Conservation (phyloP, 2,888 invertebrate genomes). For the Dilophus febrilis region DNA sequence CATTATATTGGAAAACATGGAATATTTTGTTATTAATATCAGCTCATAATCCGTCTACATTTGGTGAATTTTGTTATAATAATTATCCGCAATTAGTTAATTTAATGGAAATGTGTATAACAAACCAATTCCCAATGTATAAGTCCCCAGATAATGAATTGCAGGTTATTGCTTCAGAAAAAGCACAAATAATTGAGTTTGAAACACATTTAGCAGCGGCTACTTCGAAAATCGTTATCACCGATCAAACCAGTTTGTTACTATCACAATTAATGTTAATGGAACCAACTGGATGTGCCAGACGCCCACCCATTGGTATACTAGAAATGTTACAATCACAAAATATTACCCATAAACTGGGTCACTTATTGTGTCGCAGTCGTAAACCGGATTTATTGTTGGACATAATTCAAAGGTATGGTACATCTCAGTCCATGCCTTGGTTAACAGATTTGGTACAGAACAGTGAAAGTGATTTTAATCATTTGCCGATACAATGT, state of each 20-base stretch:
- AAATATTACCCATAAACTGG: slow-evolving; percentile 64
- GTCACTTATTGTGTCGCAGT: slow-evolving; percentile 73
- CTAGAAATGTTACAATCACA: slow-evolving; percentile 64
- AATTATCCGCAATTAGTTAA: slow-evolving; percentile 79
- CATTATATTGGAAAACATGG: slow-evolving; percentile 92
- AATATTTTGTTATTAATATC: slow-evolving; percentile 68
- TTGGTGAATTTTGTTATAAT: slow-evolving; percentile 76
- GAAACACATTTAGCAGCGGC: slow-evolving; percentile 85
- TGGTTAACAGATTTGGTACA: slow-evolving; percentile 91
- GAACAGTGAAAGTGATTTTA: slow-evolving; percentile 58
- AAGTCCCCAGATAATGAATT: slow-evolving; percentile 46
- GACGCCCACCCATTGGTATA: slow-evolving; percentile 61
- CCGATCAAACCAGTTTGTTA: slow-evolving; percentile 73
- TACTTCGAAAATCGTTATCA: slow-evolving; percentile 74
- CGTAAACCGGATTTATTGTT: slow-evolving; percentile 82
- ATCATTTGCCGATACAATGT: slow-evolving; percentile 91
- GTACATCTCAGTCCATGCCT: slow-evolving; percentile 86
- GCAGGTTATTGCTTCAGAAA: slow-evolving; percentile 52
- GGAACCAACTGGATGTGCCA: slow-evolving; percentile 67
- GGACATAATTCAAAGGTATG: slow-evolving; percentile 80
- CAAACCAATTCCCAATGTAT: slow-evolving; percentile 45
- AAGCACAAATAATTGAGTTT: slow-evolving; percentile 67
- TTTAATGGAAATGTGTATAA: slow-evolving; percentile 93
- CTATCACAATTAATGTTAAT: slow-evolving; percentile 70
- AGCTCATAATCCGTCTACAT: slow-evolving; percentile 79